These are phyloP conservation scores for Sthenelais limicola DNA, from an alignment of 2,888 invertebrate species.

Conservation along the genomic window DNA sequence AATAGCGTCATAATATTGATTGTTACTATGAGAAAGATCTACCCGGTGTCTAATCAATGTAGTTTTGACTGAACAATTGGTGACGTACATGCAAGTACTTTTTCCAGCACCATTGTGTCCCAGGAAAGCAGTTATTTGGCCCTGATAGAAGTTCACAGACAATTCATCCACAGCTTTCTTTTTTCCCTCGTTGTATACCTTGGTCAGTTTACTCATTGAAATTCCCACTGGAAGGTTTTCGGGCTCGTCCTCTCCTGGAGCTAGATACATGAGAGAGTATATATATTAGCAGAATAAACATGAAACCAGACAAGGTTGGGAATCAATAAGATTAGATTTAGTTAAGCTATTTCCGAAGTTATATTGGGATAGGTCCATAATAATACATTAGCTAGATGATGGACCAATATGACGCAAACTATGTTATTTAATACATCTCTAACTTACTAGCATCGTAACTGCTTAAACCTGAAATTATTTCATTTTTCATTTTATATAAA, in stretches of 20 bases:
- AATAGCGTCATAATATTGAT: no score
- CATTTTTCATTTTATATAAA: no score
- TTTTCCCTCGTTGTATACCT: slow-evolving; percentile 43
- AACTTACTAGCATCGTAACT: no score
- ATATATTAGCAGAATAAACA: neutral
- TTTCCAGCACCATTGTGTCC: slow-evolving; percentile 72
- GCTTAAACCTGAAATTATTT: no score
- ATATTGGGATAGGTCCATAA: no score
- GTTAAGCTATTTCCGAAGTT: no score
- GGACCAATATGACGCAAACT: no score
- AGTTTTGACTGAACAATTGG: neutral
- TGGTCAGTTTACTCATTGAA: slow-evolving; percentile 58
- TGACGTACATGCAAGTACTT: slow-evolving; percentile 69
- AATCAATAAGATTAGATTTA: neutral
- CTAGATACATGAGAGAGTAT: no score
- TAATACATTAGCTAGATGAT: no score
- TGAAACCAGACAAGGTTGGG: neutral
- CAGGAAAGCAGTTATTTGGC: slow-evolving; percentile 68
- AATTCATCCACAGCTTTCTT: slow-evolving; percentile 61
- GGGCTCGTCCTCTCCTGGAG: slow-evolving; percentile 46
- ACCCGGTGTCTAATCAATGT: neutral
- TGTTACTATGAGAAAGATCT: no score
- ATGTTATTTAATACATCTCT: no score
- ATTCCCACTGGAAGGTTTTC: slow-evolving; percentile 59
- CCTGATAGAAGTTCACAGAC: slow-evolving; percentile 62